These are phyloP conservation scores for Leguminivora glycinivorella DNA, from an alignment of 1,140 invertebrate species.

Conservation along the genomic window DNA sequence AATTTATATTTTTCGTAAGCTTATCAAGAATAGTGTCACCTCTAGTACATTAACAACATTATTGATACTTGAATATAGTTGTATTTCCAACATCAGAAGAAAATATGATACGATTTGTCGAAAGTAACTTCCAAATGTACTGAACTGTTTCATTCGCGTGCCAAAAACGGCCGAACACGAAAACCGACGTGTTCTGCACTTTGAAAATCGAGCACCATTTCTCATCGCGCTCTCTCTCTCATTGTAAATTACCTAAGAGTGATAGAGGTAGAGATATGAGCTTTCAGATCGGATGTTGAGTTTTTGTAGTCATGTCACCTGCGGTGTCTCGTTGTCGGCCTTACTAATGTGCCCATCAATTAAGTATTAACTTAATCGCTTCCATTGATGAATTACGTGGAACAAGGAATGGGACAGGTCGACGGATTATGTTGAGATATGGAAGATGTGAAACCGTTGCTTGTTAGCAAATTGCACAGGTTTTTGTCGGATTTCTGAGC, in stretches of 20 bases:
- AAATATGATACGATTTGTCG: background rate
- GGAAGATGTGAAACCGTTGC: background rate
- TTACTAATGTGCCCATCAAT: constrained; percentile 9
- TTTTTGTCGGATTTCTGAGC: background rate
- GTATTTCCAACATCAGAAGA: background rate
- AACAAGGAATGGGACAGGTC: constrained; percentile 15
- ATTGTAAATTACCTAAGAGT: background rate
- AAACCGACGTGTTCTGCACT: background rate
- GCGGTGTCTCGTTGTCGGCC: constrained; percentile 34
- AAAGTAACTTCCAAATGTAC: background rate
- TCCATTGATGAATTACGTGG: constrained; percentile 14
- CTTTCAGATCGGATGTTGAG: constrained; percentile 29
- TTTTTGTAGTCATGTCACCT: constrained; percentile 49
- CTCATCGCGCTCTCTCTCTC: background rate
- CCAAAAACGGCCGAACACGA: constrained; percentile 1
- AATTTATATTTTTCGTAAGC: background rate
- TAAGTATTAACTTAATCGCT: constrained; percentile 23
- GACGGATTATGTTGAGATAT: constrained; percentile 14
- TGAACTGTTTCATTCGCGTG: background rate
- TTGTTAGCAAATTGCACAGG: background rate
- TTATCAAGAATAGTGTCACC: background rate
- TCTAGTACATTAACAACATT: background rate
- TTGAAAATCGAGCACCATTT: background rate
- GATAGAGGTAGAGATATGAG: constrained; percentile 4
- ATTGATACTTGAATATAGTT: background rate